phyloP scores from a whole-genome alignment of 2,888 invertebrate species.

The Cremastobaeus sp. region DNA sequence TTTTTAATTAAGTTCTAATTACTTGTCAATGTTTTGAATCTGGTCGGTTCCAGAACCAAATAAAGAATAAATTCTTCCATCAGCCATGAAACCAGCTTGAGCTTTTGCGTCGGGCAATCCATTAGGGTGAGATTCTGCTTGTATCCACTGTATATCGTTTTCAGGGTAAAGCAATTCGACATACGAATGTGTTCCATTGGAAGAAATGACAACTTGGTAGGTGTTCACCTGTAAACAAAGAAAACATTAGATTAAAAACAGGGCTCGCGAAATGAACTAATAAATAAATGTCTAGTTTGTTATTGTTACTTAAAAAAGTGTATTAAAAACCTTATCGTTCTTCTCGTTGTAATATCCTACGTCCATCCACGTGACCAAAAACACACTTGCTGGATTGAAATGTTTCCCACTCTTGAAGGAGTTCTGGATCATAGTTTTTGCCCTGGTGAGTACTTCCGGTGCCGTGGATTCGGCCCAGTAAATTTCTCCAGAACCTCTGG shows the following conservation, averaged over 20 bases:
- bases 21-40: constrained; percentile 89
- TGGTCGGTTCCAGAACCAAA: constrained; percentile 95
- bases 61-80: constrained; percentile 86
- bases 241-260: too few species aligned
- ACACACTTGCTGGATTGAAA: constrained; percentile 88
- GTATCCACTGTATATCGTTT: constrained; percentile 94
- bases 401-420: constrained; percentile 85
- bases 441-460: constrained; percentile 82
- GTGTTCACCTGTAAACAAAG: constrained; percentile 86
- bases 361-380: constrained; percentile 94
- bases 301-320: constrained; percentile 25
- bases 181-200: constrained; percentile 87
- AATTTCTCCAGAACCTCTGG: constrained; percentile 84
- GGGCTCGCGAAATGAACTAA: too few species aligned
- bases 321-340: constrained; percentile 84
- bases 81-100: constrained; percentile 94
- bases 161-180: constrained; percentile 92
- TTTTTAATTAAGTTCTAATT: constrained; percentile 57
- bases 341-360: constrained; percentile 87
- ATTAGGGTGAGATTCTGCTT: constrained; percentile 87
- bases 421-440: constrained; percentile 85
- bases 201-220: constrained; percentile 86
- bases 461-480: constrained; percentile 86
- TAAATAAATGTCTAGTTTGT: too few species aligned
- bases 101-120: constrained; percentile 92